Evolutionary conservation across 2,888 invertebrate genomes (phyloP), one percentile per base, ranked within the genome.

Genomic region (Synergus itoensis): DNA sequence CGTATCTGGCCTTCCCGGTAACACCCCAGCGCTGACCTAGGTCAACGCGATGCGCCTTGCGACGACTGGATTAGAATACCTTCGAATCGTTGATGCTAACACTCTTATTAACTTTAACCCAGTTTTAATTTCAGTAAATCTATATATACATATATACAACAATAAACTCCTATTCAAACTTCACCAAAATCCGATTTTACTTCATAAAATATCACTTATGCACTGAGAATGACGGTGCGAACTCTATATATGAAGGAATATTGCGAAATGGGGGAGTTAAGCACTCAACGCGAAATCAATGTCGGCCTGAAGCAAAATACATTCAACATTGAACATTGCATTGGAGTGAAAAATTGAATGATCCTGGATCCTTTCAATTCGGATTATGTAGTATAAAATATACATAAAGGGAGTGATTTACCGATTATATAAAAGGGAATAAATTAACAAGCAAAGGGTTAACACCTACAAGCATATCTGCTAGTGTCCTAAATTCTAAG

Each of bases 11-110:
- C 48, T 78, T 81, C 73, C 69, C 77, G 64, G 63, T 45, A 77
- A 73, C 62, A 81, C 76, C 80, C 73, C 53, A 40, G 9, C n/a
- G 21, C 73, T 73, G 73, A 73, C 73, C 73, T 73, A 40, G 73
- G 73, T 53, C 73, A 73, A 73, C 36, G 0, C 48, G 5, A 57
- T 40, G 53, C 73, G 53, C 48, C 53, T 73, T 73, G 73, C 36
- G 53, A 53, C n/a, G 53, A 40, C n/a, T 57, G 53, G 53, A 73
- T 73, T 73, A 40, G 73, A 73, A 73, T 53, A 57, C 53, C 73
- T 53, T 53, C 36, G 48, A 73, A 53, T 73, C n/a, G 12, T 53
- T n/a, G 40, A 53, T 4, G 40, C n/a, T 5, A 40, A 41, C 21
- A 36, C 53, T 36, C 53, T 57, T 1, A 62, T 62, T 28, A 28